These are phyloP conservation scores for Nycticorax nycticorax DNA, from an alignment of 2,113 vertebrate species.

Conservation along the genomic window DNA sequence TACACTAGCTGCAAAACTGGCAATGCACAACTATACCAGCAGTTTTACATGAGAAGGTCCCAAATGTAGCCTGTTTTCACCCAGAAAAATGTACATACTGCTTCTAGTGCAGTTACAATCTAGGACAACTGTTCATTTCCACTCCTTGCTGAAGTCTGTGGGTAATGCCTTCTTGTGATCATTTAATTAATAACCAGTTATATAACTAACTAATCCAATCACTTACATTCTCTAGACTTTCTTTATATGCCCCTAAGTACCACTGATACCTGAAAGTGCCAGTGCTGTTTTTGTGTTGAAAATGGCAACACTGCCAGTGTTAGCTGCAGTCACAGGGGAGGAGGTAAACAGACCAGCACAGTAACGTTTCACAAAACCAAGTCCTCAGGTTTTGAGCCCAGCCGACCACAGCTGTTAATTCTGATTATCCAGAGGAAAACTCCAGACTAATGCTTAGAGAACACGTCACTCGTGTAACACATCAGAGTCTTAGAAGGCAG, in stretches of 20 bases:
- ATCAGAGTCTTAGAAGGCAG: background rate
- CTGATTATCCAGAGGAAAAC: background rate
- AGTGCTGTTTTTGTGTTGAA: background rate
- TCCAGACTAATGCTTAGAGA: background rate
- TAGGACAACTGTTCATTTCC: background rate
- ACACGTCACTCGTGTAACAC: rapidly evolving
- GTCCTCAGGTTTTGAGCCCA: background rate
- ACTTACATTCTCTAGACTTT: background rate
- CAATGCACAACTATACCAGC: rapidly evolving
- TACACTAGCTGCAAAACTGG: background rate
- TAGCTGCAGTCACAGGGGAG: background rate
- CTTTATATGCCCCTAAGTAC: background rate
- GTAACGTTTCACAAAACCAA: background rate
- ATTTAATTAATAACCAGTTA: background rate
- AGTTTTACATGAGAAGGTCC: background rate
- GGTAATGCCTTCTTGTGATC: background rate
- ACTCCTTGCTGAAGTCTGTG: background rate
- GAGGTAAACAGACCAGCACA: background rate
- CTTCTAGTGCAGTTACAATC: background rate
- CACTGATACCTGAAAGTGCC: background rate
- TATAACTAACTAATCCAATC: background rate
- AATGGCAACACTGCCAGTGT: background rate
- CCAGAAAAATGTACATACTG: background rate
- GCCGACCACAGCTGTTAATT: background rate
- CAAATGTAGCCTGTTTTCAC: background rate